Conservation (phyloP, 2,797 vertebrate species). For the Coregonus suidteri region DNA sequence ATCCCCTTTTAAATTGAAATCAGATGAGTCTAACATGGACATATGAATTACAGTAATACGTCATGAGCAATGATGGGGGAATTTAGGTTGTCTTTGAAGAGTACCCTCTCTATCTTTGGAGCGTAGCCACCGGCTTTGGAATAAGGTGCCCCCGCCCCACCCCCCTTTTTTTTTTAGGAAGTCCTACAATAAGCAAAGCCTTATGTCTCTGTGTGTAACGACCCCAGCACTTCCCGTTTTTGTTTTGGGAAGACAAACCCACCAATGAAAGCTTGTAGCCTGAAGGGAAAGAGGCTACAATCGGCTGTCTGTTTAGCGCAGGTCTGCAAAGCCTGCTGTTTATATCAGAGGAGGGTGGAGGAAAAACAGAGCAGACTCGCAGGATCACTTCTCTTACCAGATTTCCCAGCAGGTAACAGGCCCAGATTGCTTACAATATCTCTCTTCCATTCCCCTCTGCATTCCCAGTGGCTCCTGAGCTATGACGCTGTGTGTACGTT, state of each 20-base stretch:
- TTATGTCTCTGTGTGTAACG: constrained; percentile 33
- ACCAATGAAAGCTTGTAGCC: constrained; percentile 29
- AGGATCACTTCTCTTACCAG: constrained; percentile 39
- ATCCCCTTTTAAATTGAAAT: constrained; percentile 12
- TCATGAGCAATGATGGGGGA: constrained; percentile 4
- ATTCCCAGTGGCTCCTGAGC: constrained; percentile 31
- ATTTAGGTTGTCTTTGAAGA: neutral
- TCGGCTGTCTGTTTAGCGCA: constrained; percentile 37
- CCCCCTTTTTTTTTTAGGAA: constrained; percentile 32
- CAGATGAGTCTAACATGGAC: constrained; percentile 15
- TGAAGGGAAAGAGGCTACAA: constrained; percentile 27
- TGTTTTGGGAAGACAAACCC: constrained; percentile 35
- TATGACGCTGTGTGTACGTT: constrained; percentile 14
- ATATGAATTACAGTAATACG: neutral
- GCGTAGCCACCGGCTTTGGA: constrained; percentile 16
- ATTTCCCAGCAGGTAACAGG: constrained; percentile 57
- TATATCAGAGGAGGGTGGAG: neutral
- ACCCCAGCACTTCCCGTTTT: constrained; percentile 28
- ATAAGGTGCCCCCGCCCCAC: constrained; percentile 11
- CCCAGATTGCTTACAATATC: constrained; percentile 10
- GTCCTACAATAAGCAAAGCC: constrained; percentile 35
- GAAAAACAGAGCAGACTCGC: constrained; percentile 27
- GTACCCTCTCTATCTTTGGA: neutral
- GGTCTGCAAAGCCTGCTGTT: constrained; percentile 25
- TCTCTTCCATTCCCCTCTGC: constrained; percentile 30